Conservation (phyloP, 2,888 invertebrate species). For the Celastrina argiolus region DNA sequence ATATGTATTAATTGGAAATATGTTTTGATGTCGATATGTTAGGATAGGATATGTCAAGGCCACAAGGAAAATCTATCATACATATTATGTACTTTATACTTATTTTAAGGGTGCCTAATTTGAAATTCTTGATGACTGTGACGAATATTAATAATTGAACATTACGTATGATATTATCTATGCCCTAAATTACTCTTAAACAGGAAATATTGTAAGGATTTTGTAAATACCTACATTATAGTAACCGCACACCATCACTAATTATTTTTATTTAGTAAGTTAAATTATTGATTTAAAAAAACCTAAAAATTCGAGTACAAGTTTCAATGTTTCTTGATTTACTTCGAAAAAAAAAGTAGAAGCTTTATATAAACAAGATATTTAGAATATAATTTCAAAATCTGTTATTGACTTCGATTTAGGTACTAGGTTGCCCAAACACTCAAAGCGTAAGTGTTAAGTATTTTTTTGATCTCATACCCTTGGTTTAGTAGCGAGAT, state of each 20-base stretch:
- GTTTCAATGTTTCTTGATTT: no score
- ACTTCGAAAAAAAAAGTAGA: no score
- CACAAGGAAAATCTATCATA: neutral
- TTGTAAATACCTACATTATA: neutral
- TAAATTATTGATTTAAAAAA: neutral
- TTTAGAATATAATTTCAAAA: no score
- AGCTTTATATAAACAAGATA: no score
- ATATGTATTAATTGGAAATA: neutral
- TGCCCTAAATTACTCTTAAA: neutral
- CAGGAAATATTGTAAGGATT: neutral
- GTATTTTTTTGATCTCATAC: no score
- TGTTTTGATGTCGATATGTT: conserved; percentile 6
- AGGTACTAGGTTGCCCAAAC: no score
- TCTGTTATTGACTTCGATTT: no score
- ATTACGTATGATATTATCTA: conserved; percentile 4
- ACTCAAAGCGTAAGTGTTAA: no score
- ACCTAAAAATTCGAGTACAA: neutral
- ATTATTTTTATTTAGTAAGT: neutral
- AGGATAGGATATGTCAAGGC: neutral
- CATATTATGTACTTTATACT: neutral
- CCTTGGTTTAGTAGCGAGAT: no score
- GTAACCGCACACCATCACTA: conserved; percentile 29
- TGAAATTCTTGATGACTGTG: conserved; percentile 9
- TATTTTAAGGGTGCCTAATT: neutral
- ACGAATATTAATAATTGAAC: conserved; percentile 5